A percentile compares a stretch with the other conserved stretches of the same genome.
Evolutionary conservation across 2,113 vertebrate species (phyloP).

Genomic region (Channa maculata): DNA sequence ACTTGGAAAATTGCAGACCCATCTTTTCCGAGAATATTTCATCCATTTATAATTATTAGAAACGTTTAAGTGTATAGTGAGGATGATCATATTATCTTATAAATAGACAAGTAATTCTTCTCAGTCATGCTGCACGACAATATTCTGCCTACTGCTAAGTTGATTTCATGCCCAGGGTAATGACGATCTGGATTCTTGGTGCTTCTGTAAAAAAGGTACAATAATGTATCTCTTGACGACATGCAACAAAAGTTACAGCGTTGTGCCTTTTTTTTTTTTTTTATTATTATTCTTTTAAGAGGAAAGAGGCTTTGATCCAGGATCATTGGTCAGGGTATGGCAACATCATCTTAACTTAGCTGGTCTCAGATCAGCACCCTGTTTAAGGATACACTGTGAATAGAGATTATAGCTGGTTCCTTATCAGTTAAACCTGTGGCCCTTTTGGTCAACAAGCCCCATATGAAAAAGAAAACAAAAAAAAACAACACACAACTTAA

Average conservation of each 20-base stretch:
- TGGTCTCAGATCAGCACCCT: conserved; percentile 53
- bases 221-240: conserved; percentile 31
- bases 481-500: conserved; percentile 24
- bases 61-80: neutral
- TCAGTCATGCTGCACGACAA: neutral
- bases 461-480: conserved; percentile 10
- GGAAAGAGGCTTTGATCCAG: conserved; percentile 44
- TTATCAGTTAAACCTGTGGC: conserved; percentile 36
- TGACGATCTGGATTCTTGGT: neutral
- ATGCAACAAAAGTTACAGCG: conserved; percentile 54
- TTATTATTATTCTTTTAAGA: conserved; percentile 22
- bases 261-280: conserved; percentile 40
- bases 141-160: neutral
- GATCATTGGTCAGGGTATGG: conserved; percentile 12
- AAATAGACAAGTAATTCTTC: too few species aligned
- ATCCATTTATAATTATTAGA: neutral
- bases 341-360: conserved; percentile 16
- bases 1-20: too few species aligned
- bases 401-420: conserved; percentile 53
- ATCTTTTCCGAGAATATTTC: neutral
- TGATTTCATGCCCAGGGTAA: neutral
- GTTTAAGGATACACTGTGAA: conserved; percentile 44
- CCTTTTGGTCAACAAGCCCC: conserved; percentile 59
- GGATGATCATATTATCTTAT: neutral
- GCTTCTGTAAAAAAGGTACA: conserved; percentile 1